A percentile compares a stretch with the other conserved stretches of the same genome.
Evolutionary conservation across 2,888 invertebrate genomes (phyloP).

Genomic region (Epicampocera succincta): DNA sequence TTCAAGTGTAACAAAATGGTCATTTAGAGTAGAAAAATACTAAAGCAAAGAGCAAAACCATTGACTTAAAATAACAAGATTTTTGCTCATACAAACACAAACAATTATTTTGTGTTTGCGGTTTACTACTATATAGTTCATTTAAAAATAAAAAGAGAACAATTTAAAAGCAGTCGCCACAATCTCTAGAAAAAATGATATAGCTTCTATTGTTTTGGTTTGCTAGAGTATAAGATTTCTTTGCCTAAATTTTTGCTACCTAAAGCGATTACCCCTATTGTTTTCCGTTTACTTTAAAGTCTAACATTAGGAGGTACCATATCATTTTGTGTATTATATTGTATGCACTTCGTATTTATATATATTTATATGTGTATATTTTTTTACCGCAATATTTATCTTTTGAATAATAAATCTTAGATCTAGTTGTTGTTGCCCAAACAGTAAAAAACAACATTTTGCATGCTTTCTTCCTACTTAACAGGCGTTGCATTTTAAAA

Average conservation of each 20-base stretch:
- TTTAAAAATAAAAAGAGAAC: conserved; percentile 9
- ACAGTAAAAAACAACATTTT: conserved; percentile 1
- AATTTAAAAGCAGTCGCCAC: too few species aligned
- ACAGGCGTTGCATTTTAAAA: conserved; percentile 19
- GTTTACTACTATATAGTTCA: background rate
- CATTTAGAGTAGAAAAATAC: conserved; percentile 29
- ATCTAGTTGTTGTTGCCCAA: conserved; percentile 22
- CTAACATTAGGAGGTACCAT: conserved; percentile 29
- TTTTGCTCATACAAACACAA: conserved; percentile 1
- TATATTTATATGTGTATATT: too few species aligned
- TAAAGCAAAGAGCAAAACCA: background rate
- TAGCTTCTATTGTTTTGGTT: too few species aligned
- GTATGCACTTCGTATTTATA: conserved; percentile 14
- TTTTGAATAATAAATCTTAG: conserved; percentile 39
- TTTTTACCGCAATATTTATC: conserved; percentile 25
- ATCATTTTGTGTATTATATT: conserved; percentile 16
- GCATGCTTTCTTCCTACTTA: background rate
- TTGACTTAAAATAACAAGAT: too few species aligned
- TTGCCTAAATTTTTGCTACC: too few species aligned
- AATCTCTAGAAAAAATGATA: too few species aligned
- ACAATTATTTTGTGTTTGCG: background rate
- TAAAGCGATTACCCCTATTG: background rate
- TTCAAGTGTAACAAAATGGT: conserved; percentile 54
- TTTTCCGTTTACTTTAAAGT: background rate
- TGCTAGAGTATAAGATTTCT: too few species aligned